Evolutionary conservation across 2,888 invertebrate species (phyloP).

Genomic region (Ethmia dodecea): DNA sequence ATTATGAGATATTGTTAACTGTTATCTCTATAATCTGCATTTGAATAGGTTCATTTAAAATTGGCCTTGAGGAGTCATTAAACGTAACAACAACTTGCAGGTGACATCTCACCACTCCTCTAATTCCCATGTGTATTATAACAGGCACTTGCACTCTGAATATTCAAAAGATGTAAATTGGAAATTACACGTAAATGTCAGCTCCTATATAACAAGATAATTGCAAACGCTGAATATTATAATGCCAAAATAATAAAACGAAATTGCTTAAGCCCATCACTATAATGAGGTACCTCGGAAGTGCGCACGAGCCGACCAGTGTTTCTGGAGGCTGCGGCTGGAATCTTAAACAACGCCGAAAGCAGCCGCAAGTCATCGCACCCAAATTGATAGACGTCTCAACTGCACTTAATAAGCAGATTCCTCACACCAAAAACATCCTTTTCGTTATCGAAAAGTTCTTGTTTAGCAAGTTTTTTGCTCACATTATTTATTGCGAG

Average conservation of each 20-base stretch:
- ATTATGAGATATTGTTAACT: no score
- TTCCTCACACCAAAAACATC: conserved; percentile 31
- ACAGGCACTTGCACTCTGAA: conserved; percentile 7
- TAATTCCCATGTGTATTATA: conserved; percentile 1
- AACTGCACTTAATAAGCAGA: conserved; percentile 40
- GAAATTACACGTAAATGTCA: conserved; percentile 12
- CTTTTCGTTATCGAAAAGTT: not conserved
- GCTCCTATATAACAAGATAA: conserved; percentile 13
- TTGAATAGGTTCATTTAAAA: no score
- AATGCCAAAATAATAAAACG: conserved; percentile 16
- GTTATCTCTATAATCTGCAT: no score
- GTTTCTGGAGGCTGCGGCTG: conserved; percentile 6
- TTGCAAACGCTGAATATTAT: conserved; percentile 11
- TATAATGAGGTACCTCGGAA: conserved; percentile 20
- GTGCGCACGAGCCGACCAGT: conserved; percentile 9
- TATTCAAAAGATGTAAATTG: conserved; percentile 14
- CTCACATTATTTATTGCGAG: conserved; percentile 27
- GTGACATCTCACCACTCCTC: no score
- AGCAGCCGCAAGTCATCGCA: conserved; percentile 13
- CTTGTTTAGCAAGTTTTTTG: conserved; percentile 26
- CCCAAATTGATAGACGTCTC: conserved; percentile 40
- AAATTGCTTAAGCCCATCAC: conserved; percentile 17
- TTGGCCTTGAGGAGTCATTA: no score
- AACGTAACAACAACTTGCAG: no score
- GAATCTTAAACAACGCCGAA: conserved; percentile 16